Evolutionary conservation across 2,888 invertebrate species (phyloP).

Genomic region (Dasysyrphus albostriatus): DNA sequence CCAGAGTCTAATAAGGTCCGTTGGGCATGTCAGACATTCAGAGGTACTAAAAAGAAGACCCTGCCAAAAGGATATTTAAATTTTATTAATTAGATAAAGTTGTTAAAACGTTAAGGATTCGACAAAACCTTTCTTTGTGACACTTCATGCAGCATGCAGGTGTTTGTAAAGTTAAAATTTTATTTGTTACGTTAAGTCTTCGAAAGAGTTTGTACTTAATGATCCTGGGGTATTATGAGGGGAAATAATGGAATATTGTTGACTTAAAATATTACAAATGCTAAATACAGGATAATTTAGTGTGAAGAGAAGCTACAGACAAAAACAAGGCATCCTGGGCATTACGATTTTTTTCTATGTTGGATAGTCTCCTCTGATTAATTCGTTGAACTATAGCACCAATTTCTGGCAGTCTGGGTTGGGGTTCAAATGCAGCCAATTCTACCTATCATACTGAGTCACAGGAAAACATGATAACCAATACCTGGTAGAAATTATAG

Average conservation of each 20-base stretch:
- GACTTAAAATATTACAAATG: too few relatives aligned
- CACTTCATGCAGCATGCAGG: slow-evolving; percentile 73
- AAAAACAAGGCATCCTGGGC: too few relatives aligned
- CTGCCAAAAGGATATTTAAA: slow-evolving; percentile 83
- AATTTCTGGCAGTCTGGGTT: too few relatives aligned
- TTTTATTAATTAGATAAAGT: slow-evolving; percentile 14
- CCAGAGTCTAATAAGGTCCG: slow-evolving; percentile 95
- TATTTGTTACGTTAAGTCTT: neutral
- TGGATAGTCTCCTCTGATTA: too few relatives aligned
- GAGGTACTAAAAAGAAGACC: slow-evolving; percentile 95
- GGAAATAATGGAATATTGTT: neutral
- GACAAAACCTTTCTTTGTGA: slow-evolving; percentile 54
- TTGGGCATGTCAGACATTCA: slow-evolving; percentile 92
- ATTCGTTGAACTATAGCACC: too few relatives aligned
- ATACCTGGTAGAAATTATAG: too few relatives aligned
- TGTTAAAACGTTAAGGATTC: slow-evolving; percentile 18
- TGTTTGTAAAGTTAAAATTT: slow-evolving; percentile 24
- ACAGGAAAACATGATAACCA: too few relatives aligned
- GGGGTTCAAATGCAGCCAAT: too few relatives aligned
- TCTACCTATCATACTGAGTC: too few relatives aligned
- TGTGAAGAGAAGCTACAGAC: too few relatives aligned
- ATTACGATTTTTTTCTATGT: too few relatives aligned
- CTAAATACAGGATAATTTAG: too few relatives aligned
- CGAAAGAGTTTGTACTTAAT: slow-evolving; percentile 5
- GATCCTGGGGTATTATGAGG: neutral